A percentile compares a stretch with the other conserved stretches of the same genome.
phyloP scores from a whole-genome alignment of 2,113 vertebrate species.

The Sciurus niger region DNA sequence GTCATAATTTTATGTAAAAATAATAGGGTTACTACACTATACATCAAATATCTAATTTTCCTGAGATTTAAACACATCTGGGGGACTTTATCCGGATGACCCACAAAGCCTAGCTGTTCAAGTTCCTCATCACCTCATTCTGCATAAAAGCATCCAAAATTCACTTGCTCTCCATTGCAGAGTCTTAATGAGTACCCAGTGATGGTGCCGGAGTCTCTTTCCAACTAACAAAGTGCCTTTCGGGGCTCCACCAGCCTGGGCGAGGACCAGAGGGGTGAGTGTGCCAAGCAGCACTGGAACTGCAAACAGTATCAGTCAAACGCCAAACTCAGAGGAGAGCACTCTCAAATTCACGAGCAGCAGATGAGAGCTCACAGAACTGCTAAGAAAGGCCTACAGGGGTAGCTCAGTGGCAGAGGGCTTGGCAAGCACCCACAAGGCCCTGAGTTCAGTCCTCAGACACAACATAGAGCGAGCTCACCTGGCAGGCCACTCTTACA shows the following conservation, averaged over 20 bases:
- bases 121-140: not conserved
- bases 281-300: too few species aligned
- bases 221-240: not conserved
- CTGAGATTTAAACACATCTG: not conserved
- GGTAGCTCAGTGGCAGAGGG: too few species aligned
- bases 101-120: not conserved
- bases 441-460: too few species aligned
- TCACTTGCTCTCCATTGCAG: too few species aligned
- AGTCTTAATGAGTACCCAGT: not conserved
- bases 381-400: not conserved
- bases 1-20: not conserved
- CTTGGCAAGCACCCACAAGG: too few species aligned
- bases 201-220: not conserved
- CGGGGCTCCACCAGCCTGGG: rapidly evolving
- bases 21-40: not conserved
- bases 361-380: not conserved
- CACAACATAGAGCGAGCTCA: too few species aligned
- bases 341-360: not conserved
- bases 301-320: not conserved
- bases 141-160: not conserved
- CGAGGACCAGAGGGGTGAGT: not conserved
- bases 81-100: not conserved
- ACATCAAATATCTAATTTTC: not conserved
- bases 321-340: not conserved
- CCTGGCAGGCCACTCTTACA: not conserved